These are phyloP conservation scores for Oxystoma pomonae DNA, from an alignment of 2,888 invertebrate genomes.

Conservation along the genomic window DNA sequence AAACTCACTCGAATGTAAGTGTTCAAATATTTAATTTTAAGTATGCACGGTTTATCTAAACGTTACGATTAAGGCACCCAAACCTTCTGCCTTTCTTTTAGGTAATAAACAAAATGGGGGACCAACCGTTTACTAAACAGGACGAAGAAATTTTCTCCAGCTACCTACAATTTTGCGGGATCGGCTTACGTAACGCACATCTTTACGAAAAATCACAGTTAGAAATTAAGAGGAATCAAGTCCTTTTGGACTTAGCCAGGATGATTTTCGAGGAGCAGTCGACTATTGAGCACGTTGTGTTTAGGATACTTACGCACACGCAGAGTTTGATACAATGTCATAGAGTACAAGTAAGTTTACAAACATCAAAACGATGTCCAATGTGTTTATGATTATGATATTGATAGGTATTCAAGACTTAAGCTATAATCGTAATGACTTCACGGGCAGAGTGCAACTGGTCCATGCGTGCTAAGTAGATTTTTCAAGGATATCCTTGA, in stretches of 20 bases:
- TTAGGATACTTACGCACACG: conserved; percentile 89
- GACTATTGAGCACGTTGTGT: conserved; percentile 92
- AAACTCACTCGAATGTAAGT: too few relatives aligned
- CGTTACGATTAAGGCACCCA: too few relatives aligned
- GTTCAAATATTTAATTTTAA: too few relatives aligned
- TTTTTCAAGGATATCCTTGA: too few relatives aligned
- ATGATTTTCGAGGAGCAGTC: conserved; percentile 97
- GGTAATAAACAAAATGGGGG: conserved; percentile 88
- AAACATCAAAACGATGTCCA: too few relatives aligned
- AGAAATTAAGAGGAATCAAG: conserved; percentile 94
- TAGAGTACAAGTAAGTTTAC: conserved; percentile 76
- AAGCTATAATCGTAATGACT: too few relatives aligned
- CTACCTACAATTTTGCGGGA: conserved; percentile 95
- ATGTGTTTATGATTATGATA: too few relatives aligned
- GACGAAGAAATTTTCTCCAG: conserved; percentile 90
- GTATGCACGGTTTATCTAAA: too few relatives aligned
- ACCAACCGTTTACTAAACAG: conserved; percentile 74
- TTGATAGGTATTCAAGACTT: too few relatives aligned
- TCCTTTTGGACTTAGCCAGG: conserved; percentile 87
- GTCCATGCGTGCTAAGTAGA: too few relatives aligned
- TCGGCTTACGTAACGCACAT: conserved; percentile 93
- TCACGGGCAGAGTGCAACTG: too few relatives aligned
- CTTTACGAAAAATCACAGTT: conserved; percentile 91
- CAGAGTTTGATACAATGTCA: conserved; percentile 93
- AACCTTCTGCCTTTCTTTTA: too few relatives aligned